A percentile compares a stretch with the other conserved stretches of the same genome.
These are phyloP conservation scores for Lissocephala sabroskyi DNA, from an alignment of 2,888 invertebrate species.

Conservation along the genomic window DNA sequence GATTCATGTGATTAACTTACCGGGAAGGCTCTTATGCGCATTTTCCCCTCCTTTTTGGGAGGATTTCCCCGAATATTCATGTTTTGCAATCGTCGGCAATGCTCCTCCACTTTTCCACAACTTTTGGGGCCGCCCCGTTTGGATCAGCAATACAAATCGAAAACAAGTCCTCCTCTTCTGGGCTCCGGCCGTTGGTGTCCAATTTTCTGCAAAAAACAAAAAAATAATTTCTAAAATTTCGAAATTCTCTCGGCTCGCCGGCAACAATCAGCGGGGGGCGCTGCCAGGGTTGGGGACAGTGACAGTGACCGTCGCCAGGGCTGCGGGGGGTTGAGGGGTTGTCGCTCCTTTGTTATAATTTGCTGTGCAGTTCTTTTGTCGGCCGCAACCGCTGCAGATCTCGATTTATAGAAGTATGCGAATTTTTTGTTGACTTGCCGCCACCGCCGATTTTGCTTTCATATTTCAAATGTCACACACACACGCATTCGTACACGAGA, in stretches of 20 bases:
- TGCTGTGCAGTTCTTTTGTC: slow-evolving; percentile 4
- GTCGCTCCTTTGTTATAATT: slow-evolving; percentile 15
- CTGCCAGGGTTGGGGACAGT: too few relatives aligned
- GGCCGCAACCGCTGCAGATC: too few relatives aligned
- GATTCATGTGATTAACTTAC: too few relatives aligned
- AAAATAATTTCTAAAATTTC: slow-evolving; percentile 21
- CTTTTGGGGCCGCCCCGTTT: not conserved
- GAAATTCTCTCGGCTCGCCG: too few relatives aligned
- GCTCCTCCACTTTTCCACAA: slow-evolving; percentile 66
- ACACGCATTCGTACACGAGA: slow-evolving; percentile 7
- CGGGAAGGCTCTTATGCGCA: slow-evolving; percentile 98
- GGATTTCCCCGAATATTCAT: slow-evolving; percentile 74
- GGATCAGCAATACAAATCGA: too few relatives aligned
- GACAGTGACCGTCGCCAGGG: too few relatives aligned
- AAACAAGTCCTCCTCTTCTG: not conserved
- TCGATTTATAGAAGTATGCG: too few relatives aligned
- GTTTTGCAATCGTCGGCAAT: slow-evolving; percentile 63
- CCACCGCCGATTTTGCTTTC: slow-evolving; percentile 7
- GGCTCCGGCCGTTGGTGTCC: too few relatives aligned
- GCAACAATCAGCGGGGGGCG: too few relatives aligned
- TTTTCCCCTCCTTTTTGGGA: slow-evolving; percentile 94
- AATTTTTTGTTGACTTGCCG: not conserved
- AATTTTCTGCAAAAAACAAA: slow-evolving; percentile 16
- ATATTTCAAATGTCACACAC: slow-evolving; percentile 22
- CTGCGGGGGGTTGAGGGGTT: not conserved